A percentile compares a stretch with the other conserved stretches of the same genome.
These are phyloP conservation scores for Rostratula benghalensis DNA, from an alignment of 2,113 vertebrate species.

Conservation along the genomic window DNA sequence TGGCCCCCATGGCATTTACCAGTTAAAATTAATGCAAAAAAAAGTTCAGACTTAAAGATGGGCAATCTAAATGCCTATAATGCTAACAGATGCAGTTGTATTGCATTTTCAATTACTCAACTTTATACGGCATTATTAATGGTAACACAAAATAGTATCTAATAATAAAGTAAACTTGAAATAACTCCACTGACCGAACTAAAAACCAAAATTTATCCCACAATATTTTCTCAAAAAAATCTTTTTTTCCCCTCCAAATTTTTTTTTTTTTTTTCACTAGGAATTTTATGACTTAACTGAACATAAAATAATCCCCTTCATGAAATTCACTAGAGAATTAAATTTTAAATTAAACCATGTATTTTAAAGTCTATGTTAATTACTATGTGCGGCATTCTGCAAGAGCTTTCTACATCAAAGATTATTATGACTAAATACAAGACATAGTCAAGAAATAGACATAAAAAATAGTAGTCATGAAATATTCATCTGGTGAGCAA, in stretches of 20 bases:
- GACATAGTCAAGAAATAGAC: neutral
- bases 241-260: neutral
- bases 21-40: constrained; percentile 28
- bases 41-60: neutral
- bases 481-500: constrained; percentile 48
- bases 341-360: neutral
- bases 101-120: neutral
- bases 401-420: constrained; percentile 29
- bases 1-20: neutral
- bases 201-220: neutral
- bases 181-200: neutral
- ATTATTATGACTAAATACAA: neutral
- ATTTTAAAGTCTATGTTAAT: constrained; percentile 33
- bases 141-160: neutral
- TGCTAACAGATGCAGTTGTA: neutral
- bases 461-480: constrained; percentile 21
- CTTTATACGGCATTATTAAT: neutral
- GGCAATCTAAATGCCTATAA: neutral
- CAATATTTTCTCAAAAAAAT: neutral
- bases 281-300: neutral
- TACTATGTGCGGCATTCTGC: neutral
- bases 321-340: neutral
- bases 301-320: neutral
- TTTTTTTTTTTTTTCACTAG: neutral
- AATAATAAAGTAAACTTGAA: neutral